These are phyloP conservation scores for Drosophila rufa DNA, from an alignment of 1,140 invertebrate genomes.

Conservation along the genomic window DNA sequence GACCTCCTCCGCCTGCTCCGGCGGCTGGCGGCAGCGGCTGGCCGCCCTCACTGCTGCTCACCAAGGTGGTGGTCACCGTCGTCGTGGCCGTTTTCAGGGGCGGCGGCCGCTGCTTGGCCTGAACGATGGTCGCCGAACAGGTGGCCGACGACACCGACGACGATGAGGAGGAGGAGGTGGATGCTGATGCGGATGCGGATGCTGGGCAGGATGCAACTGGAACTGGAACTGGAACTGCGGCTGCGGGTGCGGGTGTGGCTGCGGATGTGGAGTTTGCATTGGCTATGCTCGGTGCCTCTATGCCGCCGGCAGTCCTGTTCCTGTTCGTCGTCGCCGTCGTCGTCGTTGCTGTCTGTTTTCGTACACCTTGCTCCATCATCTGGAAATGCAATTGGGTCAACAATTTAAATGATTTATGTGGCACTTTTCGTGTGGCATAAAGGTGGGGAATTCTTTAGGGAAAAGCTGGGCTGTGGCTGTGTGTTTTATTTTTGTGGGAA, in stretches of 20 bases:
- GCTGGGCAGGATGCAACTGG: conserved; percentile 16
- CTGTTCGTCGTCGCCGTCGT: conserved; percentile 33
- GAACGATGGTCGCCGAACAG: conserved; percentile 64
- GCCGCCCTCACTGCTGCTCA: conserved; percentile 71
- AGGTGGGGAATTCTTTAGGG: neutral
- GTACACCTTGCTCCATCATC: conserved; percentile 73
- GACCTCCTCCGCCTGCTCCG: neutral
- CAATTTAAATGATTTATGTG: neutral
- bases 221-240: conserved; percentile 14
- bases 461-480: neutral
- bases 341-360: conserved; percentile 64
- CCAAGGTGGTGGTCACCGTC: conserved; percentile 68
- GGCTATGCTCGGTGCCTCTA: conserved; percentile 59
- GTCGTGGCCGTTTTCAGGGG: conserved; percentile 77
- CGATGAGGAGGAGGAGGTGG: conserved; percentile 60
- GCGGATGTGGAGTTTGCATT: conserved; percentile 22
- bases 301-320: conserved; percentile 31
- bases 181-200: conserved; percentile 30
- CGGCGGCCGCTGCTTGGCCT: conserved; percentile 73
- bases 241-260: conserved; percentile 12
- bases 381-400: conserved; percentile 27
- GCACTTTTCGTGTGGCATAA: neutral
- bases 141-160: conserved; percentile 63
- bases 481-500: neutral
- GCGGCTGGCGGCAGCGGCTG: conserved; percentile 54